A percentile compares a stretch with the other conserved stretches of the same genome.
phyloP scores from a whole-genome alignment of 2,888 invertebrate species.

The Deilephila porcellus region DNA sequence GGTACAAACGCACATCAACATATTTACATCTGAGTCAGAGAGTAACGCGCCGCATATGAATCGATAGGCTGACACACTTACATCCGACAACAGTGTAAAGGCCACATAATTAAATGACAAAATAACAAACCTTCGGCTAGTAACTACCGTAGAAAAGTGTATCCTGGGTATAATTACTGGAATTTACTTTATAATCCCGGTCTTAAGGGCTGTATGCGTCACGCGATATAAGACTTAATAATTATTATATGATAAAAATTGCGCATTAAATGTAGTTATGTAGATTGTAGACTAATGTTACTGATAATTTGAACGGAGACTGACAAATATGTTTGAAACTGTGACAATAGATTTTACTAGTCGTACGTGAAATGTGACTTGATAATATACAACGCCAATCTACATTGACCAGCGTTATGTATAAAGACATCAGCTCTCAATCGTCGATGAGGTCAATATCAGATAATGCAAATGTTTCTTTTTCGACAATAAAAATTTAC shows the following conservation, averaged over 20 bases:
- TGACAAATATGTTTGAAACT: not conserved
- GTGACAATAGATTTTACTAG: too few species aligned
- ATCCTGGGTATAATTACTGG: not conserved
- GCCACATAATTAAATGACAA: not conserved
- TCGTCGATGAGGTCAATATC: too few species aligned
- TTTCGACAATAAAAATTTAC: too few species aligned
- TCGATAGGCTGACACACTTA: conserved; percentile 18
- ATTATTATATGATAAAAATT: conserved; percentile 24
- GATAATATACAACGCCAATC: too few species aligned
- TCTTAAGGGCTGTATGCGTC: not conserved
- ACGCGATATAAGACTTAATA: conserved; percentile 22
- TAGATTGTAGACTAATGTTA: not conserved
- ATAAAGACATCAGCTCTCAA: too few species aligned
- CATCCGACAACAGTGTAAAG: conserved; percentile 1
- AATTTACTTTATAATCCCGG: conserved; percentile 2
- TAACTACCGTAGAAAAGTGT: not conserved
- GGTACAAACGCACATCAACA: not conserved
- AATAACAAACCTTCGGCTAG: conserved; percentile 17
- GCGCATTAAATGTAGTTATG: not conserved
- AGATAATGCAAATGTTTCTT: too few species aligned
- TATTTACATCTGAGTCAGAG: conserved; percentile 9
- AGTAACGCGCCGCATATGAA: not conserved
- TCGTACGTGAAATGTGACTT: too few species aligned
- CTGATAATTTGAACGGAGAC: conserved; percentile 17
- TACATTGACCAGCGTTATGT: too few species aligned